Evolutionary conservation across 2,797 vertebrate genomes (phyloP).

Genomic region (Rhadinocentrus ornatus): DNA sequence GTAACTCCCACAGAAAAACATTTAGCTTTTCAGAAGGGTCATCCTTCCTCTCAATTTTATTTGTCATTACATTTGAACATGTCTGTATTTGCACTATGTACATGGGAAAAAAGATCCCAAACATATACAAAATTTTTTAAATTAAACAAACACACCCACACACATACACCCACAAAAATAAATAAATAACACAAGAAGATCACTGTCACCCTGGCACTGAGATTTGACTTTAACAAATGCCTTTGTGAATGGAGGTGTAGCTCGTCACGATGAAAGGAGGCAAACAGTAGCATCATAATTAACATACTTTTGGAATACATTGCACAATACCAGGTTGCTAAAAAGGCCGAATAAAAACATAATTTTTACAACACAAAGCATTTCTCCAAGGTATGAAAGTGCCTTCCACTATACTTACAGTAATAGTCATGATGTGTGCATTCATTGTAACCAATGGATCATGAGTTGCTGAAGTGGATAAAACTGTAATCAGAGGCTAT

Average conservation of each 20-base stretch:
- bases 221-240: conserved; percentile 38
- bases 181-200: conserved; percentile 65
- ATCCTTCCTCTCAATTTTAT: conserved; percentile 68
- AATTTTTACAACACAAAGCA: conserved; percentile 62
- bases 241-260: conserved; percentile 43
- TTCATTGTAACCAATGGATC: conserved; percentile 33
- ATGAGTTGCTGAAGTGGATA: conserved; percentile 29
- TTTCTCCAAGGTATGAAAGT: conserved; percentile 22
- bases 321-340: conserved; percentile 67
- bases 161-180: conserved; percentile 9
- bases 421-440: conserved; percentile 52
- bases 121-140: conserved; percentile 53
- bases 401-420: conserved; percentile 61
- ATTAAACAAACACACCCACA: conserved; percentile 59
- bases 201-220: conserved; percentile 56
- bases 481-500: conserved; percentile 21
- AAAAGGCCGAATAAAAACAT: conserved; percentile 66
- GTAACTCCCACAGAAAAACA: conserved; percentile 41
- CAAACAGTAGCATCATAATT: conserved; percentile 52
- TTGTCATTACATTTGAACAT: conserved; percentile 78
- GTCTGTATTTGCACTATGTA: conserved; percentile 80
- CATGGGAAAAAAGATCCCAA: conserved; percentile 68
- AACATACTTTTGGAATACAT: conserved; percentile 57
- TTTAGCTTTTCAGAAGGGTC: conserved; percentile 55
- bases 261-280: conserved; percentile 48